Conservation (phyloP, 2,113 vertebrate species). For the human (Homo sapiens) region GRCh38 chr20:57823501-57824000, state of each 20-base stretch:
- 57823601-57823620: neutral
- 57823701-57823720: neutral
- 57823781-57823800: neutral
- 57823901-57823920: neutral
- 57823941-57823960: neutral
- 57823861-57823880: neutral
- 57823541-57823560: neutral
- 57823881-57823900: neutral
- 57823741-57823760: neutral
- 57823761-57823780: neutral
- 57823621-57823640: no score
- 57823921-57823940: neutral
- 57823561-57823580: neutral
- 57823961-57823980: neutral
- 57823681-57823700: neutral
- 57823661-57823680: neutral
- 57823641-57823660: neutral
- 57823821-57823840: neutral
- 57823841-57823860: neutral
- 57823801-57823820: neutral
- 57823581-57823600: neutral
- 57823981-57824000: neutral
- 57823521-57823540: no score
- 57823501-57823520: no score
- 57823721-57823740: neutral